Conservation (phyloP, 2,113 vertebrate species). For the Mandrillus leucophaeus region DNA sequence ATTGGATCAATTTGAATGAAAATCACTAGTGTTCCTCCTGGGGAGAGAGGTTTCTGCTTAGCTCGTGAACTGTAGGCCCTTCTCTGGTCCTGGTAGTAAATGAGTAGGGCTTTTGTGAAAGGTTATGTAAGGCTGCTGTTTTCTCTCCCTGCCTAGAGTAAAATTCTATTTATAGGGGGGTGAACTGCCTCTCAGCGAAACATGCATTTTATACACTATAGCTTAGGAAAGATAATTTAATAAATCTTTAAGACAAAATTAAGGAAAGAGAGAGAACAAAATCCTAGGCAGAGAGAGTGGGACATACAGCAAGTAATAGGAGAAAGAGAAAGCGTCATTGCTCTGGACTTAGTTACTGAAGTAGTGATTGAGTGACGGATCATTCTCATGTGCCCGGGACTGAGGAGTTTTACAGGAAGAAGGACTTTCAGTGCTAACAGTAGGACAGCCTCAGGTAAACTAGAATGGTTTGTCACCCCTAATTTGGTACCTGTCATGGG, state of each 20-base stretch:
- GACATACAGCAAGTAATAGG: too few species aligned
- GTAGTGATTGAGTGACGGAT: neutral
- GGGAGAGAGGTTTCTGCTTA: constrained; percentile 26
- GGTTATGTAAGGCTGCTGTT: constrained; percentile 62
- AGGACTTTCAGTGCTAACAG: neutral
- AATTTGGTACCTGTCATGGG: neutral
- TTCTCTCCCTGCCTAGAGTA: neutral
- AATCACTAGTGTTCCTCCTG: constrained; percentile 32
- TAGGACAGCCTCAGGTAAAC: neutral
- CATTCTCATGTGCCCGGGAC: neutral
- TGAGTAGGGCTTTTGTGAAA: constrained; percentile 65
- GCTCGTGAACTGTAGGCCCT: constrained; percentile 33
- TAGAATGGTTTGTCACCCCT: neutral
- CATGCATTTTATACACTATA: neutral
- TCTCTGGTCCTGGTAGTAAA: constrained; percentile 53
- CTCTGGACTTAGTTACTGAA: neutral
- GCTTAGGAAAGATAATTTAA: constrained; percentile 15
- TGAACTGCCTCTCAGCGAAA: neutral
- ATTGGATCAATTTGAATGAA: constrained; percentile 50
- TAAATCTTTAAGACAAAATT: neutral
- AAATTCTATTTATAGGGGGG: constrained; percentile 63
- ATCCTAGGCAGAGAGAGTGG: neutral
- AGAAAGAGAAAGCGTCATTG: fast-evolving
- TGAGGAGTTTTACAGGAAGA: neutral
- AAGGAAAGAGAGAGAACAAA: neutral